Evolutionary conservation across 2,888 invertebrate species (phyloP).

Genomic region (Acanthosepion pharaonis): DNA sequence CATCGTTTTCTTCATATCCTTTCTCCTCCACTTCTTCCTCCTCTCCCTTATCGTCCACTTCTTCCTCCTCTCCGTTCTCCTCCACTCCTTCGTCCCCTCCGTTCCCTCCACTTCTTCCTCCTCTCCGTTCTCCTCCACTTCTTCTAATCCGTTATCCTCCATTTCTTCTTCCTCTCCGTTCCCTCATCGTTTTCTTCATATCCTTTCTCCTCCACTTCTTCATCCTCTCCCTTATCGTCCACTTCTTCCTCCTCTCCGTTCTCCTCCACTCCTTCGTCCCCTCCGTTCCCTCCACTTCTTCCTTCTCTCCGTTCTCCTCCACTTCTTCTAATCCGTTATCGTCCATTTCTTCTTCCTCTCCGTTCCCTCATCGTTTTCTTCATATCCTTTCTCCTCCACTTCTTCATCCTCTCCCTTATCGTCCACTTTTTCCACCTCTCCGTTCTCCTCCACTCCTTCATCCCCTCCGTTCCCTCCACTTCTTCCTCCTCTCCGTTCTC

Average conservation of each 20-base stretch:
- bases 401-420: neutral
- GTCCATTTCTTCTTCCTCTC: no score
- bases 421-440: neutral
- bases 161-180: neutral
- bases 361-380: no score
- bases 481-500: no score
- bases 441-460: neutral
- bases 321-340: neutral
- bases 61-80: no score
- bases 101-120: no score
- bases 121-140: no score
- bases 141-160: no score
- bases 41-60: no score
- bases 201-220: neutral
- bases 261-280: neutral
- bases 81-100: neutral
- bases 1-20: no score
- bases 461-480: neutral
- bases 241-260: neutral
- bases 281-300: neutral
- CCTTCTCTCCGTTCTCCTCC: neutral
- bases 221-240: neutral
- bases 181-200: neutral
- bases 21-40: no score
- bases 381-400: no score